A percentile compares a stretch with the other conserved stretches of the same genome.
Conservation (phyloP, 2,797 vertebrate genomes). For the Gymnopithys bicolor region DNA sequence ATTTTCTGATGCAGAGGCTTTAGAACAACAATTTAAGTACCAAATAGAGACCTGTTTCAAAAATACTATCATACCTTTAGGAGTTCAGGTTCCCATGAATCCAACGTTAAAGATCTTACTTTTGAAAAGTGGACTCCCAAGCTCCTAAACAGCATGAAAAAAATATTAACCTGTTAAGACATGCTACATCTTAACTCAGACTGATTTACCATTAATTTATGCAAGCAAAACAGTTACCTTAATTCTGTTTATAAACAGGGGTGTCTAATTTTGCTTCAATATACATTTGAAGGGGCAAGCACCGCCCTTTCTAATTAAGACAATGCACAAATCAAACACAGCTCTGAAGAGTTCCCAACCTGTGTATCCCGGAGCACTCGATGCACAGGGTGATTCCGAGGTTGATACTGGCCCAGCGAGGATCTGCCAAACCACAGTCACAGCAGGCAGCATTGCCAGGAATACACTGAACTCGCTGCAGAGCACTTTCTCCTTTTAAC, state of each 20-base stretch:
- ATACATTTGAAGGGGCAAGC: background rate
- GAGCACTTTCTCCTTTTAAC: constrained; percentile 92
- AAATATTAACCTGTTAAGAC: background rate
- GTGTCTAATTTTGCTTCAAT: background rate
- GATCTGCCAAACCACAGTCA: constrained; percentile 92
- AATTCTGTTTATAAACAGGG: background rate
- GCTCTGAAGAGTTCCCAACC: constrained; percentile 66
- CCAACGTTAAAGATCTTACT: constrained; percentile 95
- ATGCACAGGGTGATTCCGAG: constrained; percentile 92
- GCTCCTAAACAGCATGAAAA: constrained; percentile 81
- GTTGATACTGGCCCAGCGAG: constrained; percentile 99
- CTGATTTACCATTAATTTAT: background rate
- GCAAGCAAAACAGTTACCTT: background rate
- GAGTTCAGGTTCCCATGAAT: constrained; percentile 97
- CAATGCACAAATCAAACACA: background rate
- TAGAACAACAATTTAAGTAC: background rate
- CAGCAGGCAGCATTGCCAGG: constrained; percentile 91
- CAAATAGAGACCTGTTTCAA: background rate
- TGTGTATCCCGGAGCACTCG: constrained; percentile 89
- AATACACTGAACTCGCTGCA: constrained; percentile 91
- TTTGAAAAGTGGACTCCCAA: constrained; percentile 98
- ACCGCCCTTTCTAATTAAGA: background rate
- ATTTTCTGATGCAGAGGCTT: background rate
- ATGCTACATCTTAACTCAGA: background rate
- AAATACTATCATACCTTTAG: constrained; percentile 85